These are phyloP conservation scores for Perodicticus potto DNA, from an alignment of 2,797 vertebrate genomes.

Conservation along the genomic window DNA sequence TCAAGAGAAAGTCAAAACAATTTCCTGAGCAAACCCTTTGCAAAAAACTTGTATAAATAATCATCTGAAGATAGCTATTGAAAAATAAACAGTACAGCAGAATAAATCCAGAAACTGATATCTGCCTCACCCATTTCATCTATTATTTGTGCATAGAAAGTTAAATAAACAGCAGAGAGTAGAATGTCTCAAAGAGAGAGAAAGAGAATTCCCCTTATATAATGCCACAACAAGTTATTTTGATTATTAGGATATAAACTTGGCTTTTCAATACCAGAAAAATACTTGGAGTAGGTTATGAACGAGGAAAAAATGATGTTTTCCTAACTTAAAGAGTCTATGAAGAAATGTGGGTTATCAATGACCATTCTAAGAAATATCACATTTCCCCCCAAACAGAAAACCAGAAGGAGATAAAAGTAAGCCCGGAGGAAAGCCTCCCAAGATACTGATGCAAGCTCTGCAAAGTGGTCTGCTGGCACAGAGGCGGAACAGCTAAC, in stretches of 20 bases:
- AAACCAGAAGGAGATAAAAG: background rate
- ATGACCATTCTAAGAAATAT: background rate
- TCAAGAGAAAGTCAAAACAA: background rate
- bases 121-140: background rate
- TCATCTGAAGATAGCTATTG: background rate
- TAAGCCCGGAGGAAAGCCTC: background rate
- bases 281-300: background rate
- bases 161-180: background rate
- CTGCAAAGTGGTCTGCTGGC: background rate
- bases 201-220: accelerated
- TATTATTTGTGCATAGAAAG: background rate
- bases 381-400: background rate
- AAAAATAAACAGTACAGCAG: background rate
- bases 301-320: background rate
- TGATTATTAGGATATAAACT: background rate
- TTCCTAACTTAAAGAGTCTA: background rate
- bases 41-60: background rate
- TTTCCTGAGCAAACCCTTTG: background rate
- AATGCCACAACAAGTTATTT: background rate
- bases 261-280: background rate
- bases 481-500: background rate
- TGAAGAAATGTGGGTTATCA: background rate
- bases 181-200: background rate
- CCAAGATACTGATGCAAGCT: background rate
- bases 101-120: background rate